Base-by-base conservation (phyloP, 2,797 vertebrate genomes). In the Morelia viridis region DNA sequence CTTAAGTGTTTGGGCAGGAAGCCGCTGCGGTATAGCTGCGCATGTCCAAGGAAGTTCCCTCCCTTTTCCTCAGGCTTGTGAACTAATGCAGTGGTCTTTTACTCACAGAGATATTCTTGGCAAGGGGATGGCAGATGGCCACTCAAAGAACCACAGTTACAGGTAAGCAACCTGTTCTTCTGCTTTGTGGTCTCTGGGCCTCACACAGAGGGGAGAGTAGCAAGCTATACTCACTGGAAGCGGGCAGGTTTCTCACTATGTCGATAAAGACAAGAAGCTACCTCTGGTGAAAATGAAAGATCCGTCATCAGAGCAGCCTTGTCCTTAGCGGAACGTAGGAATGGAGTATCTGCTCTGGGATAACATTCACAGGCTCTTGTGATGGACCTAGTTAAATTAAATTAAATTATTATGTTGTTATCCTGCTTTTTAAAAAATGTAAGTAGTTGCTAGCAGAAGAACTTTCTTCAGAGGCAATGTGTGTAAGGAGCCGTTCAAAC, bases 121-220 rank as follows among this genome's bases (percentile, higher is more conserved):
- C 71, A 80, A 80, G 71, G 71, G 71, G 71, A 80, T 80, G 71
- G 71, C 71, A 80, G 71, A 80, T 80, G 71, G 71, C 71, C 71
- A 80, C 35, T 80, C 71, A 80, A 46, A 80, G 71, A 80, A 46
- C 71, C 71, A 80, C 9, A 80, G 71, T 46, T 24, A 24, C 71
- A 80, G 71, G 71, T 80, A 80, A 80, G 71, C 71, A 22, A 24
- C 71, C 71, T 46, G 35, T 46, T 80, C 35, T 80, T 80, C 9
- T 46, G 71, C 71, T 19, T 80, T 46, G 35, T 46, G 71, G 68
- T 46, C 35, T 80, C 71, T 4, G 3, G 9, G 4, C 50, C 9
- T 24, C 71, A 80, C 19, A 46, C 35, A 9, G 2, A 76, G 71
- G 71, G 1, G 35, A 41, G 71, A 80, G 71, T 5, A 46, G 35